phyloP scores from a whole-genome alignment of 1,140 invertebrate genomes.

The Drosophila burlai region DNA sequence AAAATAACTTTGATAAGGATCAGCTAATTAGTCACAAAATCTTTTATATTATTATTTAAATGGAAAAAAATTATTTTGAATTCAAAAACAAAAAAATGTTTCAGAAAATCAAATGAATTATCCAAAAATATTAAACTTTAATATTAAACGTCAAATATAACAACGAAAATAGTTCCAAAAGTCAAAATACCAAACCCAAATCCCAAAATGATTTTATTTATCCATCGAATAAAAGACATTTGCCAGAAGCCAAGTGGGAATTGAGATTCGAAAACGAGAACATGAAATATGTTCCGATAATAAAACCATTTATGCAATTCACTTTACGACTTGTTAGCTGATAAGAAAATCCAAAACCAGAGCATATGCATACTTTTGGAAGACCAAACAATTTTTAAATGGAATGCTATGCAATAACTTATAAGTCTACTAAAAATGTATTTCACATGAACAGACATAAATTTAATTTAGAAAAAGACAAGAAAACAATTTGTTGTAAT shows the following conservation, averaged over 20 bases:
- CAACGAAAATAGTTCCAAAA: no score
- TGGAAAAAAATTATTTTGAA: no score
- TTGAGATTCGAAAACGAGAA: constrained; percentile 7
- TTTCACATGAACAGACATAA: neutral
- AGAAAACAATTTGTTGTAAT: no score
- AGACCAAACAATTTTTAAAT: neutral
- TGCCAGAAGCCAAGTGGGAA: constrained; percentile 42
- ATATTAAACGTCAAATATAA: no score
- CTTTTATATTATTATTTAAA: no score
- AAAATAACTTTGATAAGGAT: neutral
- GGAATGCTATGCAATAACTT: neutral
- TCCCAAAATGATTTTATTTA: neutral
- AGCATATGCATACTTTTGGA: neutral
- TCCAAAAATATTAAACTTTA: no score
- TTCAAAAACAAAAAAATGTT: no score
- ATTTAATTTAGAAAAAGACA: neutral
- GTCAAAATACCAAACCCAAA: neutral
- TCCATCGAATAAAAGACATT: constrained; percentile 21
- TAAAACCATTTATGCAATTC: constrained; percentile 29
- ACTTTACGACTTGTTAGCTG: constrained; percentile 20
- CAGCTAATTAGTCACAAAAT: neutral
- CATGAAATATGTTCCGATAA: constrained; percentile 22
- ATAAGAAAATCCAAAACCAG: constrained; percentile 16
- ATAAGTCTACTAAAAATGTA: neutral
- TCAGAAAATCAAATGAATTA: no score